Conservation (phyloP, 2,113 vertebrate species). For the Dicentrarchus labrax region DNA sequence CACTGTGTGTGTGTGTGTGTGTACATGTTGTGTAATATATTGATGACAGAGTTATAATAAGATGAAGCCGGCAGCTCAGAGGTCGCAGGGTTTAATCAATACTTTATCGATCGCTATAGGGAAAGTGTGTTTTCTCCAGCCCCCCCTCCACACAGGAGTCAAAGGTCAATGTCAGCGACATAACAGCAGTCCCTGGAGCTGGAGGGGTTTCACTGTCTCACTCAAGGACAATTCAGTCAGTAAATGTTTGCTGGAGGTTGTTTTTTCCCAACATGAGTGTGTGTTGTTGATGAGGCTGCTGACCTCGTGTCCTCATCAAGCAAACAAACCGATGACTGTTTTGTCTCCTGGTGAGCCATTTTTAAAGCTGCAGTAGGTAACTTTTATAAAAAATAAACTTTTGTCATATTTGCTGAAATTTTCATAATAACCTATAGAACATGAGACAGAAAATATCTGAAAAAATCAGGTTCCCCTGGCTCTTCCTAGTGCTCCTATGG, state of each 20-base stretch:
- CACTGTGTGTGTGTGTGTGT: slow-evolving; percentile 5
- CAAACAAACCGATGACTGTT: not conserved
- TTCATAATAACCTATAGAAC: too few species aligned
- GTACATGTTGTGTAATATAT: slow-evolving; percentile 1
- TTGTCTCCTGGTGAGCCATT: not conserved
- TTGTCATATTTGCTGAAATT: too few species aligned
- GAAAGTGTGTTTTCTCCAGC: not conserved
- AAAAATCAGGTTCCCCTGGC: too few species aligned
- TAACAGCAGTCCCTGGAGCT: not conserved
- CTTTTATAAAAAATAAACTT: too few species aligned
- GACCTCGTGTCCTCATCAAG: not conserved
- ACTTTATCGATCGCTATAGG: slow-evolving; percentile 6
- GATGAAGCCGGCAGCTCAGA: not conserved
- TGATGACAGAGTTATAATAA: slow-evolving; percentile 18
- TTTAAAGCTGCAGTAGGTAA: too few species aligned
- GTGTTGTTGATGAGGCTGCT: slow-evolving; percentile 4
- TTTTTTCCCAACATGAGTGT: not conserved
- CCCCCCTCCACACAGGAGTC: not conserved
- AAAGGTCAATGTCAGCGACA: slow-evolving; percentile 28
- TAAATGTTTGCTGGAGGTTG: slow-evolving; percentile 24
- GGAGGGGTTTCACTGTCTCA: not conserved
- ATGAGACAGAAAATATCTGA: too few species aligned
- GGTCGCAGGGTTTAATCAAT: slow-evolving; percentile 33
- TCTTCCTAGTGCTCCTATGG: too few species aligned
- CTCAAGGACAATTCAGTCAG: slow-evolving; percentile 15